Percentiles rank a stretch among this genome's conserved stretches.
Conservation (phyloP, 2,888 invertebrate species). For the Tetragonula carbonaria region DNA sequence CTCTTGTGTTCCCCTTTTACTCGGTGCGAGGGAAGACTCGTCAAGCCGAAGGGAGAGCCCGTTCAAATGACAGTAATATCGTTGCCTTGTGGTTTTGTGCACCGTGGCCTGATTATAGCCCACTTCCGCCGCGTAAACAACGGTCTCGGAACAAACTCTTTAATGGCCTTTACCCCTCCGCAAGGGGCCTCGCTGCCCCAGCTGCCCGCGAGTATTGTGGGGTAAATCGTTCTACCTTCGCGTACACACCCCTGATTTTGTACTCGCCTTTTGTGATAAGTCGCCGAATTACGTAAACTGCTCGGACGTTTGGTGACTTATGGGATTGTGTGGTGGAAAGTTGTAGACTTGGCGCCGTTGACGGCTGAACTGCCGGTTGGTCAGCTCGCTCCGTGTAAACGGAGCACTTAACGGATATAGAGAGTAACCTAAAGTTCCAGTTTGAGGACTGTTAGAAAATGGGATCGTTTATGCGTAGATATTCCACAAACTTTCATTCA, state of each 20-base stretch:
- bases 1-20: conserved; percentile 43
- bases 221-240: conserved; percentile 56
- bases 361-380: neutral
- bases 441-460: neutral
- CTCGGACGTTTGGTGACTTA: conserved; percentile 12
- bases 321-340: neutral
- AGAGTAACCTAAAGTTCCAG: neutral
- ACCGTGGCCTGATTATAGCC: conserved; percentile 81
- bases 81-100: conserved; percentile 80
- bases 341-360: neutral
- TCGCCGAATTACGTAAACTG: conserved; percentile 4
- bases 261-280: conserved; percentile 13
- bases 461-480: neutral
- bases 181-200: conserved; percentile 51
- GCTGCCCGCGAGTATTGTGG: conserved; percentile 27
- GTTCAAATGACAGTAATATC: conserved; percentile 82
- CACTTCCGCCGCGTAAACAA: conserved; percentile 81
- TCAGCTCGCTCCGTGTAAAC: neutral
- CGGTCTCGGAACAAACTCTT: conserved; percentile 76
- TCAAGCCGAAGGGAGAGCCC: conserved; percentile 64
- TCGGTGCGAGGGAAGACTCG: conserved; percentile 74
- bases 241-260: conserved; percentile 39
- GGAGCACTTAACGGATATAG: neutral
- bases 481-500: neutral
- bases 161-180: conserved; percentile 75